Evolutionary conservation across 2,113 vertebrate species (phyloP).

Genomic region (Laterallus jamaicensis): DNA sequence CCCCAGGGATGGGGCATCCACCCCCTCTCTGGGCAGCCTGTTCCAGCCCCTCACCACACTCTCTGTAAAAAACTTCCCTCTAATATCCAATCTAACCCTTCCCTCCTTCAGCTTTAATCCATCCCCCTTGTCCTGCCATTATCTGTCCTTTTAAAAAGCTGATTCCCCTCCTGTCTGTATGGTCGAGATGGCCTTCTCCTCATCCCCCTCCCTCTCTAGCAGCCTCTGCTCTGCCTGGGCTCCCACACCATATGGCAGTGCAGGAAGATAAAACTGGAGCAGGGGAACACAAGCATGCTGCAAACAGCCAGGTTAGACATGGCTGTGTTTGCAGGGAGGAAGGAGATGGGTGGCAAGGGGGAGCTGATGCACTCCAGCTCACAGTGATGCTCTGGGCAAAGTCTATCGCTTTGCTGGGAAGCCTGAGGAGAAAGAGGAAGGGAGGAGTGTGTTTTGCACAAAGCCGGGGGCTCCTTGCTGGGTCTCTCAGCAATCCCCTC

Average conservation of each 20-base stretch:
- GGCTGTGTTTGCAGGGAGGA: not conserved
- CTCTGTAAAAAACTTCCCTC: too few relatives aligned
- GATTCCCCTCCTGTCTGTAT: too few relatives aligned
- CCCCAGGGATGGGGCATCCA: too few relatives aligned
- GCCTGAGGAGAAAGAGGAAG: not conserved
- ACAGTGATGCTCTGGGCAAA: not conserved
- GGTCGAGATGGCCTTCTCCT: not conserved
- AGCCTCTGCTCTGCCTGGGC: not conserved
- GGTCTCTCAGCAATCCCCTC: fast-evolving
- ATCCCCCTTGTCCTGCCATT: too few relatives aligned
- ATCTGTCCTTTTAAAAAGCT: too few relatives aligned
- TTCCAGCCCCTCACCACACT: too few relatives aligned
- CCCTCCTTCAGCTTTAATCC: too few relatives aligned
- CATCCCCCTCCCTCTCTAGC: not conserved
- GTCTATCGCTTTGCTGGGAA: not conserved
- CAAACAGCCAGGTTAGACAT: not conserved
- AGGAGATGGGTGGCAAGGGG: not conserved
- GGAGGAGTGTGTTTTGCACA: not conserved
- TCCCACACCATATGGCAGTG: fast-evolving
- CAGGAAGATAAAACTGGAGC: not conserved
- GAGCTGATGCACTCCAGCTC: not conserved
- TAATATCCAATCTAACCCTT: too few relatives aligned
- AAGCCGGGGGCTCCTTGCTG: not conserved
- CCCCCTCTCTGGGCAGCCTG: too few relatives aligned
- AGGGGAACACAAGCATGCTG: not conserved